These are phyloP conservation scores for Erpobdella octoculata DNA, from an alignment of 2,888 invertebrate species.

Conservation along the genomic window DNA sequence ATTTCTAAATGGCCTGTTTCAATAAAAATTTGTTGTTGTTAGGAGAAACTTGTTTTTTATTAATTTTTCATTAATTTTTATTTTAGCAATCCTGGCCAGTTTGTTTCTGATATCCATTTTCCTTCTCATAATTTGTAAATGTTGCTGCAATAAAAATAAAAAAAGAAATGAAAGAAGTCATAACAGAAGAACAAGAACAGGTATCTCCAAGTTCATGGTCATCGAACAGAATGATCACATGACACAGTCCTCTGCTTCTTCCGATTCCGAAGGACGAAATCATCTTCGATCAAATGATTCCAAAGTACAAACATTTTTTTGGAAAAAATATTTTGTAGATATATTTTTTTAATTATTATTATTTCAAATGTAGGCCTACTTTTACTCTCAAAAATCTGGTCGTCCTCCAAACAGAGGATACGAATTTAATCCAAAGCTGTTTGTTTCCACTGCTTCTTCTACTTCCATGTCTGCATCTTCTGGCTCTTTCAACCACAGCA, in stretches of 20 bases:
- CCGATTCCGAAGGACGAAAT: not conserved
- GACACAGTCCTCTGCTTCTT: not conserved
- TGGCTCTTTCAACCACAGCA: constrained; percentile 5
- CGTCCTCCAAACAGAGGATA: too few species aligned
- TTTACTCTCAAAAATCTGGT: not conserved
- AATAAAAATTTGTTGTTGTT: too few species aligned
- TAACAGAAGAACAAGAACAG: too few species aligned
- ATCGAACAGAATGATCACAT: not conserved
- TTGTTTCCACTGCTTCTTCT: not conserved
- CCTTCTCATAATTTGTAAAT: not conserved
- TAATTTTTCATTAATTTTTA: too few species aligned
- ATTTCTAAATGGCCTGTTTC: too few species aligned
- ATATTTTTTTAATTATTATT: not conserved
- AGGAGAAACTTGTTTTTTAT: too few species aligned
- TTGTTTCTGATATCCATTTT: not conserved
- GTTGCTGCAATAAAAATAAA: not conserved
- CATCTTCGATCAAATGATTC: not conserved
- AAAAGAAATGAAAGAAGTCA: not conserved
- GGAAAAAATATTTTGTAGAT: not conserved
- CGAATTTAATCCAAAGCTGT: too few species aligned
- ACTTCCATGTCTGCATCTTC: not conserved
- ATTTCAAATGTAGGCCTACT: not conserved
- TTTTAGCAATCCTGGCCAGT: not conserved
- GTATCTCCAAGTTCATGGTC: too few species aligned
- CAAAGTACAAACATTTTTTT: not conserved